A percentile compares a stretch with the other conserved stretches of the same genome.
phyloP scores from a whole-genome alignment of 2,888 invertebrate genomes.

The Polymixis flavicincta region DNA sequence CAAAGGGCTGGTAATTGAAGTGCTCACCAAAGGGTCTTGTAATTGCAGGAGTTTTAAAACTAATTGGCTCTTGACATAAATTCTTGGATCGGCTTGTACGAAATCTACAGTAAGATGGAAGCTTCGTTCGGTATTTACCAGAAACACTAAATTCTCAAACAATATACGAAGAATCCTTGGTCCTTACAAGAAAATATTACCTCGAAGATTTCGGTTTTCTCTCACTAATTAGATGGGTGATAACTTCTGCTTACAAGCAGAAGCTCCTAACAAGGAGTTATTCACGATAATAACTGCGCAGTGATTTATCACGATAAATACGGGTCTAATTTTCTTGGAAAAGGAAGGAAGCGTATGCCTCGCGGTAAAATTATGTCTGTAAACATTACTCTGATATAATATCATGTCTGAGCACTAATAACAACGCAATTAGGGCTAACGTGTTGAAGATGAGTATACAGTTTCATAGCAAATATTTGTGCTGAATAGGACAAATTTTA shows the following conservation, averaged over 20 bases:
- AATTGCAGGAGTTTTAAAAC: neutral
- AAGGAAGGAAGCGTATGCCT: neutral
- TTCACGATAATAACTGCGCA: slow-evolving; percentile 16
- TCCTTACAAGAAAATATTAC: slow-evolving; percentile 24
- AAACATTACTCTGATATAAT: slow-evolving; percentile 24
- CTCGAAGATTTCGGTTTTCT: slow-evolving; percentile 9
- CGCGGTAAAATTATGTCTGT: neutral
- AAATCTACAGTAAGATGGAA: neutral
- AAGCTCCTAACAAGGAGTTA: slow-evolving; percentile 24
- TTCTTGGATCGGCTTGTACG: neutral
- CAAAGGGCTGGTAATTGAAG: neutral
- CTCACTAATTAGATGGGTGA: slow-evolving; percentile 32
- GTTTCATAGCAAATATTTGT: neutral
- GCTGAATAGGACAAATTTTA: neutral
- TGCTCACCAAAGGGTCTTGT: neutral
- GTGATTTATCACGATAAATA: slow-evolving; percentile 30
- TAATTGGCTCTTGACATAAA: neutral
- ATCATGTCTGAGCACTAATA: neutral
- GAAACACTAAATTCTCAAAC: slow-evolving; percentile 1
- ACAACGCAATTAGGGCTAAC: neutral
- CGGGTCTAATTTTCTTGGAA: slow-evolving; percentile 5
- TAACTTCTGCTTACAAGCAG: slow-evolving; percentile 51
- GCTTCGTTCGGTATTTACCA: neutral
- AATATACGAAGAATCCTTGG: slow-evolving; percentile 7
- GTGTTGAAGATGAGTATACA: neutral